Evolutionary conservation across 2,888 invertebrate genomes (phyloP), one percentile per base, ranked within the genome.

Genomic region (Blera fallax): DNA sequence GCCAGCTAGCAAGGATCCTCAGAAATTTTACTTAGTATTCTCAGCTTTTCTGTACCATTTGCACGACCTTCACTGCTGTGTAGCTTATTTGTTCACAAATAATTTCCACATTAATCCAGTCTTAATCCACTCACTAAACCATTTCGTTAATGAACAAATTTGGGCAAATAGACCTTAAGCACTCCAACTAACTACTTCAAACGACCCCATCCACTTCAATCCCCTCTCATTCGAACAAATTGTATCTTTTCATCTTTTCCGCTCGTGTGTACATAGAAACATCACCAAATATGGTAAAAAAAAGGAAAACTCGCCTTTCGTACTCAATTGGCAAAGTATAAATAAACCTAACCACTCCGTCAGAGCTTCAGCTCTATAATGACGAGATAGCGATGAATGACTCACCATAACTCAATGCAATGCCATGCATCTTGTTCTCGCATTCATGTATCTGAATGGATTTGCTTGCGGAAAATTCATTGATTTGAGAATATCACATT

Each of bases 231-330:
- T 27, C 48, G 48, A 60, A 72, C 72, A 73, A 60, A 52, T 73
- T 73, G 62, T 52, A 62, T 73, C 73, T 73, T 73, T 60, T 73
- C 40, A 73, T 73, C 73, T 73, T 73, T 62, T 73, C 52, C 50
- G 43, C 45, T 56, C 45, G 24, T 21, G 54, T 27, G 18, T 45
- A 32, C 34, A 45, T 11, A 65, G 24, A 48, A 74, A 65, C 64
- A 74, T 65, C 43, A 45, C 74, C 64, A 65, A 74, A 74, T 74
- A 74, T 56, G 64, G 74, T 64, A 45, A 64, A 74, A 58, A 43
- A 52, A 65, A 45, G 16, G 50, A 21, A 58, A 58, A 48, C 34
- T 27, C 7, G 18, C 11, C 50, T 18, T n/a, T 54, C 40, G 18
- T 48, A 48, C 48, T 21, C 45, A 64, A 21, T 54, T 54, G 40